Evolutionary conservation across 2,888 invertebrate species (phyloP), one percentile per base, ranked within the genome.

Genomic region (Petrolisthes cinctipes): DNA sequence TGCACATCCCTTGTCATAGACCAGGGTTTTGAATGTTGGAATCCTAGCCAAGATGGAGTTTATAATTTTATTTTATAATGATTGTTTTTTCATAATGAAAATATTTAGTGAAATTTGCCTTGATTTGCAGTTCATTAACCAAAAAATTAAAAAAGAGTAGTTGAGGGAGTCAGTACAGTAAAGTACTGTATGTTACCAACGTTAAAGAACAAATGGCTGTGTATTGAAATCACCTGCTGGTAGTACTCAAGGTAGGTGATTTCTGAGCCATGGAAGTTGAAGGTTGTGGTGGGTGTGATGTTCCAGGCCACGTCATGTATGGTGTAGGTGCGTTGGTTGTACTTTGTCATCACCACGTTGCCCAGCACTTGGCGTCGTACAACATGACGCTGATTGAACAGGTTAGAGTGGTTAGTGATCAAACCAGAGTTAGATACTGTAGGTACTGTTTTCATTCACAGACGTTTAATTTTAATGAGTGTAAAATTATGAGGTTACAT

Each of bases 311-410:
- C 92, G 86, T 93, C 93, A 91, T 94, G 93, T 20, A 94, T 92
- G 66, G 93, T 91, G 91, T 94, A 94, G 4, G 94, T 93, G 91
- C 93, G 93, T 91, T 94, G 93, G 91, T 94, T 94, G 92, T 94
- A 89, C 0, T 66, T 75, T 0, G 89, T 87, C 91, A 91, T 91
- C 80, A 89, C 90, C 5, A 91, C 78, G 71, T 75, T 71, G 9
- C 90, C 91, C 51, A 89, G 84, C 23, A 89, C 82, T 71, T 81
- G 79, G 5, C 79, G 82, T 80, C 75, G 57, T 5, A 81, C 82
- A 23, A 78, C 56, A 53, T n/a, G 53, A 71, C 76, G 80, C 88
- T 88, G 86, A 37, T 37, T 37, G 37, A 37, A 37, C 37, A 37
- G 37, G 37, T 37, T 37, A 53, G 0, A 23, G 0, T 53, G 57